Base-by-base conservation (phyloP, 1,140 invertebrate genomes). In the Dufourea novaeangliae region DNA sequence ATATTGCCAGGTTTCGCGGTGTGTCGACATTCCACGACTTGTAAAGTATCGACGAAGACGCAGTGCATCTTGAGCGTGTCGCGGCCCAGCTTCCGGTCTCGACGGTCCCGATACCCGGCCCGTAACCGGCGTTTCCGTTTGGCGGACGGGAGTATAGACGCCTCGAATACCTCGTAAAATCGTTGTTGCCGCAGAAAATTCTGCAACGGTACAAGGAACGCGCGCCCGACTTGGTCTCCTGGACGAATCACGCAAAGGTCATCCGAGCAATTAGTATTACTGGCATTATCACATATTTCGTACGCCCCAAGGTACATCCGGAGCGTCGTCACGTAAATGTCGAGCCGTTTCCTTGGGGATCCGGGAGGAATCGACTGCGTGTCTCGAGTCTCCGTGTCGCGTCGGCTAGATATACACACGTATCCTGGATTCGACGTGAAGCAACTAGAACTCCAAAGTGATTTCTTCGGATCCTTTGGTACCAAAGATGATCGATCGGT, bases 171-270 rank as follows among this genome's bases (percentile, higher is more conserved):
- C 78, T 85, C 46, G 68, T 59, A 56, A 75, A 81, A 78, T 70
- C 61, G 50, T 74, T 84, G 52, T 74, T 84, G 52, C 29, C 52
- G 68, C 59, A 81, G 73, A 68, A 71, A 83, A 84, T 57, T 69
- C 71, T 74, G 73, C 59, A 67, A 79, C 77, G 81, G 79, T 79
- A 74, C 63, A 63, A 84, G 56, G 50, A 74, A 81, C 66, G 17
- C 44, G 46, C 63, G 46, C n/a, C 32, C 20, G 44, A 12, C 50
- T 57, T 44, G 74, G 72, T 86, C 84, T 80, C 76, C 41, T 37
- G 59, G 62, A 82, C 62, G 71, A 59, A 88, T 87, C 86, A 88
- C 85, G 87, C 87, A 88, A 89, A 88, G 87, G 86, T 88, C 82
- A 83, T 41, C 59, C 61, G 57, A 79, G 82, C 80, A 84, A 86